A percentile compares a stretch with the other conserved stretches of the same genome.
Conservation (phyloP, 2,797 vertebrate species). For the Propithecus perrieri region DNA sequence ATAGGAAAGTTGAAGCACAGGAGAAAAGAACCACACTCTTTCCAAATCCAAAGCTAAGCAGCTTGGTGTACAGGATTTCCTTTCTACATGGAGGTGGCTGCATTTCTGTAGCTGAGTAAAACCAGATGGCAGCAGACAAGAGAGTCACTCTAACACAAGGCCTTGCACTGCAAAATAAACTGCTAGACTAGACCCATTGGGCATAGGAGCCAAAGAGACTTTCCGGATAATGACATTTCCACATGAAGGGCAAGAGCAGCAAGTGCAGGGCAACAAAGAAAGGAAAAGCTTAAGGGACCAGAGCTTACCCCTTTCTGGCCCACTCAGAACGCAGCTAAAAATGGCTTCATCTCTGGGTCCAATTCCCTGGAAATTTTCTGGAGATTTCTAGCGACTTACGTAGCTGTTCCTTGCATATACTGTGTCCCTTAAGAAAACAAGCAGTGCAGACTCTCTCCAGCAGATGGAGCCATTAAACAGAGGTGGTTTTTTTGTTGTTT, state of each 20-base stretch:
- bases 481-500: background rate
- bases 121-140: background rate
- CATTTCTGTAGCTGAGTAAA: background rate
- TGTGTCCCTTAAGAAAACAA: background rate
- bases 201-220: background rate
- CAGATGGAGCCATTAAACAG: constrained; percentile 34
- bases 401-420: background rate
- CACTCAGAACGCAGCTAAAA: background rate
- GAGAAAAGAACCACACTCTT: background rate
- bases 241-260: background rate
- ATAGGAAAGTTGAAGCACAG: background rate
- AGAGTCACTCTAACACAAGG: too few relatives aligned
- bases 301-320: background rate
- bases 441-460: background rate
- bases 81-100: background rate
- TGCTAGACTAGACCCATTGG: background rate
- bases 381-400: background rate
- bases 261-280: background rate
- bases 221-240: background rate
- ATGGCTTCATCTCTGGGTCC: background rate
- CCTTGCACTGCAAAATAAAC: too few relatives aligned
- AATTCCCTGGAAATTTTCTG: background rate
- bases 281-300: background rate
- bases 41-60: background rate
- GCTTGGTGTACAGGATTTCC: background rate